Evolutionary conservation across 2,888 invertebrate genomes (phyloP).

Genomic region (Argynnis bischoffii): DNA sequence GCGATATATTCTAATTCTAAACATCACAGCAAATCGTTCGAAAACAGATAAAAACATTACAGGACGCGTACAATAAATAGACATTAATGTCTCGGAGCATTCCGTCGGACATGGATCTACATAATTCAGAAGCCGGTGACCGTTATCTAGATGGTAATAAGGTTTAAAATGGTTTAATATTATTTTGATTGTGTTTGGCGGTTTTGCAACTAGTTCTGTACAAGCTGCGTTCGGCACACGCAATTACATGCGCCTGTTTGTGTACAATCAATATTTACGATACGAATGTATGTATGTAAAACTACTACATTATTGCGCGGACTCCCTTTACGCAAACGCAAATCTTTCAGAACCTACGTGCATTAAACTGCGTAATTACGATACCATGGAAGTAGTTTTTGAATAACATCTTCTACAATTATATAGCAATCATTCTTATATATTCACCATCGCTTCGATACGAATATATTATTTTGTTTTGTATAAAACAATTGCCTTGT

Average conservation of each 20-base stretch:
- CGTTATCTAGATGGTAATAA: slow-evolving; percentile 24
- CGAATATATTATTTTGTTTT: slow-evolving; percentile 1
- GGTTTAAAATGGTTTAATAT: slow-evolving; percentile 22
- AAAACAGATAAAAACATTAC: slow-evolving; percentile 79
- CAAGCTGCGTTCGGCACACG: slow-evolving; percentile 77
- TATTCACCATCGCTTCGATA: background rate
- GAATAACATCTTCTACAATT: slow-evolving; percentile 6
- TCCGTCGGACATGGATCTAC: slow-evolving; percentile 51
- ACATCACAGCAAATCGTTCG: slow-evolving; percentile 59
- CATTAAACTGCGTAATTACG: slow-evolving; percentile 23
- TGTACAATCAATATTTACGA: slow-evolving; percentile 77
- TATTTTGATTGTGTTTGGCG: slow-evolving; percentile 73
- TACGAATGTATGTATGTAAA: slow-evolving; percentile 60
- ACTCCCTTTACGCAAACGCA: slow-evolving; percentile 34
- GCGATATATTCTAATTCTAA: slow-evolving; percentile 42
- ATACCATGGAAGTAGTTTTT: slow-evolving; percentile 14
- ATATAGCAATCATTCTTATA: slow-evolving; percentile 2
- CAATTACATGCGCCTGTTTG: slow-evolving; percentile 79
- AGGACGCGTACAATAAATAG: slow-evolving; percentile 79
- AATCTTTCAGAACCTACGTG: slow-evolving; percentile 27
- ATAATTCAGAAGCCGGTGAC: slow-evolving; percentile 20
- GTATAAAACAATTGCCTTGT: background rate
- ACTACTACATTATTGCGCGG: slow-evolving; percentile 61
- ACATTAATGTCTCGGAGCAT: slow-evolving; percentile 79
- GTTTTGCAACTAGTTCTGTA: slow-evolving; percentile 79